phyloP scores from a whole-genome alignment of 1,140 invertebrate genomes.

The Gerris buenoi region DNA sequence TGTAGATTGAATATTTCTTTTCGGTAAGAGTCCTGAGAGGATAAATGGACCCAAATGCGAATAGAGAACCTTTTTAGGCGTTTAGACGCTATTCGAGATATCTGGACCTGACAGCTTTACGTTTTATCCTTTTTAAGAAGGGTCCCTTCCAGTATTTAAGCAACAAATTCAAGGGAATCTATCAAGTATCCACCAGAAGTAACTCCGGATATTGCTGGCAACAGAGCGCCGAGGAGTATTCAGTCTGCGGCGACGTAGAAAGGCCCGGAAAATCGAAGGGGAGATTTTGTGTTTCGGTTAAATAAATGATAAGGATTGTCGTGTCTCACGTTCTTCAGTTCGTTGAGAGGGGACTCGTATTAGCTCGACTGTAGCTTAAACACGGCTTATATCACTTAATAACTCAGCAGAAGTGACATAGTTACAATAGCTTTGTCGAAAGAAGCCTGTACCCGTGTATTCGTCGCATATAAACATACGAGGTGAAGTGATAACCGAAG shows the following conservation, averaged over 20 bases:
- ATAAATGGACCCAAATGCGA: background rate
- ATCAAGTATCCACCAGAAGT: background rate
- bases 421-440: too few species aligned
- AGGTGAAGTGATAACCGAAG: background rate
- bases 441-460: too few species aligned
- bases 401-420: too few species aligned
- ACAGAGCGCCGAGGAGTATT: background rate
- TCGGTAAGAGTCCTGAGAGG: background rate
- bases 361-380: too few species aligned
- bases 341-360: too few species aligned
- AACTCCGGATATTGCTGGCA: background rate
- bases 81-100: background rate
- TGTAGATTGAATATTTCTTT: background rate
- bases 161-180: background rate
- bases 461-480: background rate
- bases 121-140: background rate
- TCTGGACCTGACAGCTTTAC: background rate
- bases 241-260: background rate
- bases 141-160: background rate
- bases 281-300: background rate
- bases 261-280: background rate
- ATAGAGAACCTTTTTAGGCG: background rate
- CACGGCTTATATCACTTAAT: too few species aligned
- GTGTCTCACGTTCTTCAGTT: too few species aligned
- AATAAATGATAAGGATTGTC: background rate